Base-by-base conservation (phyloP, 2,797 vertebrate species). In the Aldrovandia affinis region DNA sequence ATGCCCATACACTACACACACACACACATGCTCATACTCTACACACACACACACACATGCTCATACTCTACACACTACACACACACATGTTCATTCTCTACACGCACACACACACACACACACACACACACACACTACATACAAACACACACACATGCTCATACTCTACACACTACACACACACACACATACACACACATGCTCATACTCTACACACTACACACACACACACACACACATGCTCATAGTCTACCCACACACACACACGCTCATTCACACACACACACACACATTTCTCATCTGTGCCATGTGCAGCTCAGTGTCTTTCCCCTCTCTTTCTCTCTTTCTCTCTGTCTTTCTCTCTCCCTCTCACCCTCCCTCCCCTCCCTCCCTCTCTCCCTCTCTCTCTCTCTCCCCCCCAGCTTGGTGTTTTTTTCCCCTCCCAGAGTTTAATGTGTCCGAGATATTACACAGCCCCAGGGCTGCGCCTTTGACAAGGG, bases 401-500 rank as follows among this genome's bases (percentile, higher is more conserved):
- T 6, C 47, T 6, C 47, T 12, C 47, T 12, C 47, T 12, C 47
- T 6, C 47, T 6, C 33, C 30, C 42, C 47, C 44, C 30, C 36
- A 52, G 30, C 44, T 9, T 28, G 14, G 9, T 52, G 36, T 14
- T 50, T 50, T 50, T 57, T 57, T 57, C 18, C 33, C 78, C 50
- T 80, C 54, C 47, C 83, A 36, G 77, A 63, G 75, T 54, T 68
- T 44, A 79, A 85, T 88, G 86, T 88, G 89, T 92, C 87, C 68
- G 85, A 90, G 90, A 93, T 93, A 90, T 89, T 91, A 86, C 88
- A 84, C 89, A 91, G 91, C 91, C 92, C 88, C 20, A 57, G 77
- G 90, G 91, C 90, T 87, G 87, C 88, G 88, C 86, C 86, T 90
- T 89, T 91, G 92, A 93, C 90, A 92, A 89, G 88, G 87, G 89